Base-by-base conservation (phyloP, 2,888 invertebrate species). In the Aelia acuminata region DNA sequence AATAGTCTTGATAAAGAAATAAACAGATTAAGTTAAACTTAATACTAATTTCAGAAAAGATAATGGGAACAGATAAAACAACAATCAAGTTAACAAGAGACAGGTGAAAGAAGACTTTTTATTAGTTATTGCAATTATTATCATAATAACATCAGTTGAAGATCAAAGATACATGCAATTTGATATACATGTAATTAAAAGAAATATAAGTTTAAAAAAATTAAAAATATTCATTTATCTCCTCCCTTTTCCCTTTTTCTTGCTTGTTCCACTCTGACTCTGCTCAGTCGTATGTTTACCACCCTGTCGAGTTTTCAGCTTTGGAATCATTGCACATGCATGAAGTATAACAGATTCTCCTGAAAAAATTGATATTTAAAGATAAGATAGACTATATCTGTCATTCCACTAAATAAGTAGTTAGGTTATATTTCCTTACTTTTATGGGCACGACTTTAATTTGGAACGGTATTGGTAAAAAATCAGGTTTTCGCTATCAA, bases 291-390 rank as follows among this genome's bases (percentile, higher is more conserved):
- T 89, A 88, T 75, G 90, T 89, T 26, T 91, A 91, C 94, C 94
- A 85, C 93, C 93, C 91, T 96, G 96, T 70, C 98, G 94, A 20
- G 95, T 94, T 92, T 98, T 99, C 90, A 98, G 92, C 92, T 98
- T 98, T 0, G 98, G 98, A 92, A 99, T 98, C 92, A 95, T 96
- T 91, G 95, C 95, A 31, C 96, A 96, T 89, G 98, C 93, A 92
- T 96, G 95, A 88, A 94, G 92, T 93, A 98, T 94, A 3, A 99
- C 92, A 84, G 96, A 95, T 90, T 97, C 96, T 90, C 98, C 93
- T 94, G 90, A n/a, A 4, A 91, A 91, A 75, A 26, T 5, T 75
- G 22, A 20, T 57, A 15, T 15, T 26, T 53, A 7, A 53, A 53
- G 4, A 53, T n/a, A 53, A 26, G 13, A n/a, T n/a, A n/a, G n/a